These are phyloP conservation scores for Actenoides hombroni DNA, from an alignment of 2,113 vertebrate genomes.

Conservation along the genomic window DNA sequence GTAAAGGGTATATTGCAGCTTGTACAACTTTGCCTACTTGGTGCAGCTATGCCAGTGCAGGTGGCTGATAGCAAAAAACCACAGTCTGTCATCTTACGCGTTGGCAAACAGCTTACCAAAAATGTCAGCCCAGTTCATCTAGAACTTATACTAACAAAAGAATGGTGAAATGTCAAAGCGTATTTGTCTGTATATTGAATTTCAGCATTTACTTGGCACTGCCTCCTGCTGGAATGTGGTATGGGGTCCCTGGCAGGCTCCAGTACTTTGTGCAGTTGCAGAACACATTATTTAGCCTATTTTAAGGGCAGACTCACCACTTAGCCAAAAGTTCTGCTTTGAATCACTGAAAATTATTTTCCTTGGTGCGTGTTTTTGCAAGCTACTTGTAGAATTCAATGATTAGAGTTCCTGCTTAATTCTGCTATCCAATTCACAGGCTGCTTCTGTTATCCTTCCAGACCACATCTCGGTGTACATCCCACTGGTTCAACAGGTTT, in stretches of 20 bases:
- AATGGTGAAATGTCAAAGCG: not conserved
- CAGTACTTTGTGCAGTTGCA: not conserved
- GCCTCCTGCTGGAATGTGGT: not conserved
- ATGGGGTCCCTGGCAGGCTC: not conserved
- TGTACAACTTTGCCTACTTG: not conserved
- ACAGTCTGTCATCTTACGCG: not conserved
- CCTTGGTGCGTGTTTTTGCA: conserved; percentile 37
- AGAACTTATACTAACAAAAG: not conserved
- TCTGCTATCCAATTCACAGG: not conserved
- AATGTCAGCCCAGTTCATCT: not conserved
- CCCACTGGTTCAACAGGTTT: conserved; percentile 36
- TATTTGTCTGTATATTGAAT: not conserved
- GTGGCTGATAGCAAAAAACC: not conserved
- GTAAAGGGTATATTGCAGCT: not conserved
- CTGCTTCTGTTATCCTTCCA: conserved; percentile 15
- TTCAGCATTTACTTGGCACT: not conserved
- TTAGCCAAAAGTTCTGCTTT: not conserved
- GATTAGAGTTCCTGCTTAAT: conserved; percentile 34
- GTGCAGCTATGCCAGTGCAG: not conserved
- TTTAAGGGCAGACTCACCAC: not conserved
- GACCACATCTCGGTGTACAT: conserved; percentile 36
- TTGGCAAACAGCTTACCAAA: not conserved
- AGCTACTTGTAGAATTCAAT: conserved; percentile 29
- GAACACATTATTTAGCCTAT: not conserved
- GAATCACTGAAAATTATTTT: conserved; percentile 24